Percentiles rank a stretch among this genome's conserved stretches.
phyloP scores from a whole-genome alignment of 2,113 vertebrate species.

The Leucosticte australis region DNA sequence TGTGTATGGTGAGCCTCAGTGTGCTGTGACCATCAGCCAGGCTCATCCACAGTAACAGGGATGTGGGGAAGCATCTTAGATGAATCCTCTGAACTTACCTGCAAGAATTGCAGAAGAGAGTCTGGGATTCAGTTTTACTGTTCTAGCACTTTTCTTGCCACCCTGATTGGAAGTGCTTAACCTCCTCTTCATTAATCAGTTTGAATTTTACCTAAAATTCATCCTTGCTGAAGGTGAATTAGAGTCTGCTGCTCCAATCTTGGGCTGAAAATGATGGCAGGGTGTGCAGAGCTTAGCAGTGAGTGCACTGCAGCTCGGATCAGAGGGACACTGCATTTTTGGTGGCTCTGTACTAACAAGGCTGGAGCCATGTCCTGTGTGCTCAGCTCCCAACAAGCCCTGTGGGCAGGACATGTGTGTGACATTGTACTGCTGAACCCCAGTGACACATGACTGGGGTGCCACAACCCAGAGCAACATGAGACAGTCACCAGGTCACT shows the following conservation, averaged over 20 bases:
- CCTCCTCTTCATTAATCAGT: constrained; percentile 59
- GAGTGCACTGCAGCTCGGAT: background rate
- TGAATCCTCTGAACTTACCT: background rate
- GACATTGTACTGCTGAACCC: fast-evolving
- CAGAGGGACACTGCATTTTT: background rate
- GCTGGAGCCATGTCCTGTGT: background rate
- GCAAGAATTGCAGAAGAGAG: background rate
- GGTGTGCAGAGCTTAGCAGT: background rate
- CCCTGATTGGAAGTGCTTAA: constrained; percentile 53
- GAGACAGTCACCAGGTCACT: background rate
- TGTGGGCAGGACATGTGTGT: fast-evolving
- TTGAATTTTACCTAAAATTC: constrained; percentile 45
- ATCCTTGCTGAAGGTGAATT: background rate
- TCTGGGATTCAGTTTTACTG: background rate
- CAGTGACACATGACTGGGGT: fast-evolving
- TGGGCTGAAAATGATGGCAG: background rate
- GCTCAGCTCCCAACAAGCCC: background rate
- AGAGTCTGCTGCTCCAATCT: background rate
- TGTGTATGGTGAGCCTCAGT: background rate
- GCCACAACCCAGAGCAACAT: background rate
- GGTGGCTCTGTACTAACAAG: background rate
- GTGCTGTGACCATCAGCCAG: fast-evolving
- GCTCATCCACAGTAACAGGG: background rate
- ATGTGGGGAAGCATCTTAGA: background rate
- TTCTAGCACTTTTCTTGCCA: background rate